Percentiles rank a stretch among this genome's conserved stretches.
These are phyloP conservation scores for Sitodiplosis mosellana DNA, from an alignment of 1,140 invertebrate species.

Conservation along the genomic window DNA sequence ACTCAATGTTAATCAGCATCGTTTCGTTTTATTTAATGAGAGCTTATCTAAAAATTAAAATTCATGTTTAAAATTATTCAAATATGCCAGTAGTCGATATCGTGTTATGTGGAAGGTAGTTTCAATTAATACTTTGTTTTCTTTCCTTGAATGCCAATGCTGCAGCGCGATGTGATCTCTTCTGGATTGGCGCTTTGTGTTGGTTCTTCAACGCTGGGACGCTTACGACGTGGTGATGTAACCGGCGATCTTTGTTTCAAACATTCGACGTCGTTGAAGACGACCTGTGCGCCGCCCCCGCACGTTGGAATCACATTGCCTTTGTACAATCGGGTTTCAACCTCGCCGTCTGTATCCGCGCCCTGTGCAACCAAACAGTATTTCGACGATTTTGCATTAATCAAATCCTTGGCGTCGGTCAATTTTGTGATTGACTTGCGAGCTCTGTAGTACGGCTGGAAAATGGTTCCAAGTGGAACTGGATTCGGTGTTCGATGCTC, in stretches of 20 bases:
- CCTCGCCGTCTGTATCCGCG: slow-evolving; percentile 72
- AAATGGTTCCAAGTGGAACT: slow-evolving; percentile 60
- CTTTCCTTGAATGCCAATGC: slow-evolving; percentile 1
- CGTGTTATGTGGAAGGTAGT: too few relatives aligned
- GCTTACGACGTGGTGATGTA: slow-evolving; percentile 19
- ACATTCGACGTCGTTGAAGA: slow-evolving; percentile 89
- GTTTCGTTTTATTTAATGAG: too few relatives aligned
- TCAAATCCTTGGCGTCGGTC: slow-evolving; percentile 47
- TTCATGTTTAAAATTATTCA: too few relatives aligned
- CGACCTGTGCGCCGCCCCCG: slow-evolving; percentile 83
- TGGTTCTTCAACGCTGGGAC: slow-evolving; percentile 11
- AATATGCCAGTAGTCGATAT: too few relatives aligned
- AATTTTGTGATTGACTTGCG: slow-evolving; percentile 71
- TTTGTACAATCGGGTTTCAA: slow-evolving; percentile 88
- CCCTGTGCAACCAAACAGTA: slow-evolving; percentile 86
- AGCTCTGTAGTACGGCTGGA: slow-evolving; percentile 68
- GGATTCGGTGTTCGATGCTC: slow-evolving; percentile 67
- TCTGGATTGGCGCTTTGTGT: slow-evolving; percentile 9
- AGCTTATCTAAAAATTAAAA: too few relatives aligned
- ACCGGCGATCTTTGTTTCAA: slow-evolving; percentile 68
- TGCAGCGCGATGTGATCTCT: slow-evolving; percentile 7
- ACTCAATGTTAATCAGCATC: too few relatives aligned
- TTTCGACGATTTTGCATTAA: slow-evolving; percentile 54
- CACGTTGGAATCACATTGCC: slow-evolving; percentile 82
- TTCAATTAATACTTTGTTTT: too few relatives aligned